Conservation (phyloP, 1,140 invertebrate genomes). For the Copidosoma floridanum region DNA sequence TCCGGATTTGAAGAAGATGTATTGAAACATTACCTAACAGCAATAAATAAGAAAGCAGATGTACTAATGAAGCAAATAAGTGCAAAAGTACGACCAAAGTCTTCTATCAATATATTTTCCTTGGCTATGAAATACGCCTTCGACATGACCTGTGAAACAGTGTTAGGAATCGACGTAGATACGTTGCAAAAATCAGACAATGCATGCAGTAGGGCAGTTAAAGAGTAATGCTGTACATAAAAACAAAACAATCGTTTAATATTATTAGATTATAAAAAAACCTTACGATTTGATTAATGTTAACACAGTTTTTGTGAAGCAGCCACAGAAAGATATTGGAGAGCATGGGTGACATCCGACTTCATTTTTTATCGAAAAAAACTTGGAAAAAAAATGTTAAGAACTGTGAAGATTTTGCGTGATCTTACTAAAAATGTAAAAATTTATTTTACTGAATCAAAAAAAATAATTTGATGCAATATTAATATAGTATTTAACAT, state of each 20-base stretch:
- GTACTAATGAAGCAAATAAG: conserved; percentile 61
- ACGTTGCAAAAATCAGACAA: conserved; percentile 70
- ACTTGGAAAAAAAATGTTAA: conserved; percentile 36
- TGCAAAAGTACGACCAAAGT: conserved; percentile 46
- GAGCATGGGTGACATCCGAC: conserved; percentile 40
- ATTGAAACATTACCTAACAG: conserved; percentile 71
- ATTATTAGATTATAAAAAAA: too few species aligned
- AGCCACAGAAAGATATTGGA: conserved; percentile 33
- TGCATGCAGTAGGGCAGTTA: conserved; percentile 72
- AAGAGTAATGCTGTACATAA: too few species aligned
- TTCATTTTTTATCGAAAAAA: conserved; percentile 33
- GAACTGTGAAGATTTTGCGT: conserved; percentile 39
- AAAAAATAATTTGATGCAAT: neutral
- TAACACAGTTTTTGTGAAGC: conserved; percentile 10
- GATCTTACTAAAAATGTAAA: conserved; percentile 39
- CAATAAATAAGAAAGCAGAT: conserved; percentile 72
- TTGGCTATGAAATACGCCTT: conserved; percentile 68
- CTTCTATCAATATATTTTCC: conserved; percentile 64
- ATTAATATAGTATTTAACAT: neutral
- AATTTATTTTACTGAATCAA: conserved; percentile 4
- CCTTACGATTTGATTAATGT: too few species aligned
- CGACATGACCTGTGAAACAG: conserved; percentile 82
- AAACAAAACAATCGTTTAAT: too few species aligned
- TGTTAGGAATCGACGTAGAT: conserved; percentile 77
- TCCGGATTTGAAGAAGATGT: conserved; percentile 88